Evolutionary conservation across 2,113 vertebrate species (phyloP), one percentile per base, ranked within the genome.

Genomic region (Gopherus evgoodei): DNA sequence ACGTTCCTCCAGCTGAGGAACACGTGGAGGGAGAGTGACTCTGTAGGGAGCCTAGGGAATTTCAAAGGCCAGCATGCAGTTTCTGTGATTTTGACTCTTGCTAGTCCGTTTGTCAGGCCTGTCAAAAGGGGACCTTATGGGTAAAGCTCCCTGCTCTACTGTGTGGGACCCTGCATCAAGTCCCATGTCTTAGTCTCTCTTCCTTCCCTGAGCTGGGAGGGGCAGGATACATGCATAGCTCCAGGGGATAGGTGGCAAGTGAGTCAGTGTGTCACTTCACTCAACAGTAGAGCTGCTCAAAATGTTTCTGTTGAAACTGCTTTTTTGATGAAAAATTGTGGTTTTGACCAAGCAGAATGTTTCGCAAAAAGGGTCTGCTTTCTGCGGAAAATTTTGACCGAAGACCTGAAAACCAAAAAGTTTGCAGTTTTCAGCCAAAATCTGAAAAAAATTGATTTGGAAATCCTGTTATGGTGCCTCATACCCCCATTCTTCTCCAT

Each of bases 31-130:
- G 96, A 97, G 96, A 90, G 96, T 95, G 96, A 96, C 96, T 2
- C 75, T 95, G 97, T 97, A 96, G 97, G 96, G 65, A 96, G 94
- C 96, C 16, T 0, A 1, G 92, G 95, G 89, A 96, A 95, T 92
- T 47, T 91, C 75, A 95, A 90, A 88, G 79, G 65, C 87, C 16
- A 54, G 5, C 38, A 59, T 57, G n/a, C 25, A 27, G 85, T 87
- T 75, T 38, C 1, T 93, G 53, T 57, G 72, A 17, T 5, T 92
- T 72, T 38, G 2, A 0, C 49, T 22, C 49, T 5, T 24, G 3
- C 11, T 3, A 1, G 1, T 1, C 5, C 13, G 87, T 62, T 72
- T 11, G 19, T 24, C 79, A 42, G 72, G 53, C 69, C 11, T 25
- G 81, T 57, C 42, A 47, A 78, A 47, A 27, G 24, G 25, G 25